Evolutionary conservation across 92 coral and sea anemone species (phyloP), one percentile per base, ranked within the genome.

Genomic region (Parazoanthus atlanticus): DNA sequence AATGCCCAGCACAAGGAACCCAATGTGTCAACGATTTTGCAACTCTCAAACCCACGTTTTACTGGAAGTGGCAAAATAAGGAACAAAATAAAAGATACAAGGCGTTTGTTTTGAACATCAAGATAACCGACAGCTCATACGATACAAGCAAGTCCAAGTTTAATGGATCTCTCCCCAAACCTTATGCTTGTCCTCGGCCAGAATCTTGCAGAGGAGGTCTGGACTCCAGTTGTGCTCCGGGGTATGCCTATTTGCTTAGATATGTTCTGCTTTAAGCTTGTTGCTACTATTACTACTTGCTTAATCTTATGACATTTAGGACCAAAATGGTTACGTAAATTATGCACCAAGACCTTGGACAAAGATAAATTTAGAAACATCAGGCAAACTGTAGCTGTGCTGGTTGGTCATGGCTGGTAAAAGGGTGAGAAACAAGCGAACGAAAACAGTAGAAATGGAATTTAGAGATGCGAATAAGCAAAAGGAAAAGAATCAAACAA

Each of bases 1-100:
- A 5, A 56, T 91, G 93, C 38, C 79, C 91, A 52, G 78, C 47
- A 41, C 36, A 84, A n/a, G 89, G 87, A 38, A n/a, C 81, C 78
- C 8, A 32, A 16, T 73, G 78, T 36, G 7, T 23, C 23, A 15
- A 73, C 23, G 78, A 73, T 8, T 31, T 19, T 73, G 0, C 32
- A 15, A 29, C 8, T 17, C 78, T 73, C 40, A 31, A 16, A 16
- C 78, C 78, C 10, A 31, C 7, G 21, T 73, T 32, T 36, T 73
- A 73, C 10, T 73, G 78, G 78, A 73, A 15, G 9, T 73, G 43
- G 78, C 10, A 29, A 21, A 33, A 32, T 23, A 29, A 31, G 23
- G 40, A 32, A 0, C 23, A 73, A 12, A 73, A 15, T 1, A 25
- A 30, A 7, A 73, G 25, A 5, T 73, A 73, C n/a, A 73, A 36